Conservation (phyloP, 2,113 vertebrate species). For the Scopus umbretta region DNA sequence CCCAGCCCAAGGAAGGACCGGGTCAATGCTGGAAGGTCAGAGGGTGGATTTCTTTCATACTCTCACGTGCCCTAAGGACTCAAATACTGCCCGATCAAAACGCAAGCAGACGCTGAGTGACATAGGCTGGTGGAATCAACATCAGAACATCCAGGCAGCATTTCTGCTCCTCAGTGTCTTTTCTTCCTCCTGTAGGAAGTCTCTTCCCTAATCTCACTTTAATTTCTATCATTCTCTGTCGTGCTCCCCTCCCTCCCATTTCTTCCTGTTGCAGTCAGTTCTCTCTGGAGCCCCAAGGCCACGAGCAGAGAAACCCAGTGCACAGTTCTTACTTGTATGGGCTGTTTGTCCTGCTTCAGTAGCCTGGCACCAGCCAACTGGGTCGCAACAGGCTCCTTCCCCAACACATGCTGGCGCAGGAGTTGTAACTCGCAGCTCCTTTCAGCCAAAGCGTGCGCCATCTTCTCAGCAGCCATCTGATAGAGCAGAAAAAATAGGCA, state of each 20-base stretch:
- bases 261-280: background rate
- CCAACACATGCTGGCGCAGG: slow-evolving; percentile 75
- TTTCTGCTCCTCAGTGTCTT: slow-evolving; percentile 15
- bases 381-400: slow-evolving; percentile 41
- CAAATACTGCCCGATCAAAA: slow-evolving; percentile 13
- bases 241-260: background rate
- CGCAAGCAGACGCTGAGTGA: background rate
- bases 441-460: slow-evolving; percentile 77
- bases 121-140: background rate
- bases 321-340: slow-evolving; percentile 74
- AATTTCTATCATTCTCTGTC: background rate
- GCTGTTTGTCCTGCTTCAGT: slow-evolving; percentile 72
- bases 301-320: background rate
- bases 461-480: slow-evolving; percentile 77
- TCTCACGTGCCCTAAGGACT: background rate
- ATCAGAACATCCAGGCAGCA: background rate
- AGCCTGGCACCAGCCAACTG: background rate
- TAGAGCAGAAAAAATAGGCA: background rate
- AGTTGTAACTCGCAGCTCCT: slow-evolving; percentile 78
- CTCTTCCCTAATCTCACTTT: background rate
- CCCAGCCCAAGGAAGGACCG: slow-evolving; percentile 28
- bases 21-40: slow-evolving; percentile 29
- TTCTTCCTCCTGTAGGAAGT: background rate
- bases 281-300: background rate
- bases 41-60: slow-evolving; percentile 6